Base-by-base conservation (phyloP, 2,113 vertebrate species). In the Scytalopus superciliaris region DNA sequence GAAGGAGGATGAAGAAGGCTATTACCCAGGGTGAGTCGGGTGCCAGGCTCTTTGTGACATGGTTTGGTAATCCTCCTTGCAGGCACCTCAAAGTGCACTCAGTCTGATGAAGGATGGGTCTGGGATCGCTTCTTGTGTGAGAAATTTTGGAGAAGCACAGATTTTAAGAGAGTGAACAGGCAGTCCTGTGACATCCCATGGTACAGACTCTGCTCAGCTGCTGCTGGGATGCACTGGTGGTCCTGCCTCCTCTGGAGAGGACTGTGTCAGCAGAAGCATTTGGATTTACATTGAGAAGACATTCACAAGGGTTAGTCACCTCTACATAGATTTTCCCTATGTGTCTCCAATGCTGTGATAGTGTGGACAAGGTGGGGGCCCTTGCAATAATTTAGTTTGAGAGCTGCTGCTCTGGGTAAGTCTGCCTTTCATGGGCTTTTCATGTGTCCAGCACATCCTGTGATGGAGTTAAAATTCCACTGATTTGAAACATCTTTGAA, bases 11-110 rank as follows among this genome's bases (percentile, higher is more conserved):
- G 25, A 80, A 28, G 16, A 53, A 83, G 12, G 24, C 10, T 53
- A 7, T 19, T 84, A 19, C 19, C 3, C 0, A 4, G 12, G 50
- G 24, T 55, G 30, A 50, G 4, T 8, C 1, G 1, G 6, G 5
- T 68, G 49, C 35, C 40, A 69, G 37, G 40, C 6, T 52, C 25
- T 63, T 30, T 2, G 7, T 82, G 44, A 27, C 44, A 24, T 19
- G 21, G 15, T 87, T 52, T 69, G 45, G 35, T 63, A n/a, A 55
- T 59, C 77, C 47, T 88, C 40, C 35, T n/a, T 53, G 35, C 37
- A 28, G 28, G 23, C 1, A 5, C 12, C 19, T 49, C 25, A 5
- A 31, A 37, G 9, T 3, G 0, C 10, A 12, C 22, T 47, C 8
- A 5, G 22, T n/a, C 27, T 57, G 28, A 9, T 69, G 73, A 49